Base-by-base conservation (phyloP, 2,113 vertebrate genomes). In the Stigmatopora nigra region DNA sequence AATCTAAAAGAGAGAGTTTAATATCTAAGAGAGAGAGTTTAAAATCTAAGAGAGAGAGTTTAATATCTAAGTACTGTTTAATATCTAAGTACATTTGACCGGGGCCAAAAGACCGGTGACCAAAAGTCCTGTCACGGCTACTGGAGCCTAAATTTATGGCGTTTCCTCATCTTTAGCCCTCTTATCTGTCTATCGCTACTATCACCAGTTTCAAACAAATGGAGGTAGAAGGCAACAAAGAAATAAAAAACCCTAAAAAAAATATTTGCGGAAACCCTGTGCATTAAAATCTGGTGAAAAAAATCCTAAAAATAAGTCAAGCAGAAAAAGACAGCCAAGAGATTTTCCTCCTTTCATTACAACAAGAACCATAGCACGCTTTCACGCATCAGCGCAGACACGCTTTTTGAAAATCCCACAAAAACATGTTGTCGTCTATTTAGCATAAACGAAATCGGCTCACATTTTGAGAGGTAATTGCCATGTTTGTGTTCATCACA, bases 201-300 rank as follows among this genome's bases (percentile, higher is more conserved):
- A 31, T 31, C 25, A 3, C 87, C 83, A 78, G 87, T 89, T 89
- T 87, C 87, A 81, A 84, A 84, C 87, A 89, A 91, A 91, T 90
- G 88, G 89, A 90, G 87, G 85, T 86, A 82, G 88, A 90, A 90
- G 88, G 81, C 88, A 88, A 89, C 90, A 87, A 91, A 89, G 87
- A 79, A 76, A 63, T 60, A 63, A 57, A 66, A 49, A 20, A 48
- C 35, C 38, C 10, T 14, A 62, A 62, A 20, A 63, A 31, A 63
- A 61, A 48, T 35, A 19, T 71, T 73, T 68, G 63, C 41, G 51
- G 75, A 75, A 71, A 73, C 80, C 66, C 58, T 72, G 78, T 78
- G 82, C 85, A 85, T 82, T 79, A 82, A 87, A 86, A 44, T 44
- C 58, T 61, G 56, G 81, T 82, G 83, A 86, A 74, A 61, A 57